Evolutionary conservation across 2,113 vertebrate species (phyloP).

Genomic region (Microcebus murinus): DNA sequence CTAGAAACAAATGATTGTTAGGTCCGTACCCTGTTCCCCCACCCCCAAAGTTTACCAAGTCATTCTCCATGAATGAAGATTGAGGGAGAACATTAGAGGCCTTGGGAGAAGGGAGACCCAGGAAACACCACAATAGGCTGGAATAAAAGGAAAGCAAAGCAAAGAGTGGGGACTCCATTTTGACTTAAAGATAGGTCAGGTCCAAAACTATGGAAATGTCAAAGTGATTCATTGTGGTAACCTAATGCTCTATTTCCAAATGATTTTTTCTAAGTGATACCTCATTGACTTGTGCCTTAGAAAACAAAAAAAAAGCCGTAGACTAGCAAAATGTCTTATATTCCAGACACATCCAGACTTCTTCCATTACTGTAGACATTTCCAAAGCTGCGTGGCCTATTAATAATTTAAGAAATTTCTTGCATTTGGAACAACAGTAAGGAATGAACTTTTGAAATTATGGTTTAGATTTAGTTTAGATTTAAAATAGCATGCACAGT

Average conservation of each 20-base stretch:
- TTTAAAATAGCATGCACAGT: neutral
- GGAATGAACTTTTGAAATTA: slow-evolving; percentile 12
- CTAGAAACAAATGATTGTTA: slow-evolving; percentile 1
- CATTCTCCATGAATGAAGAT: neutral
- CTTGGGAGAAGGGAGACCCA: neutral
- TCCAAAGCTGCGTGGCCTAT: neutral
- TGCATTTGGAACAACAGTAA: neutral
- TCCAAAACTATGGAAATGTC: neutral
- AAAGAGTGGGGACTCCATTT: neutral
- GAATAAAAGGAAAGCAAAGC: neutral
- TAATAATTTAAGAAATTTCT: neutral
- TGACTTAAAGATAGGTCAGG: neutral
- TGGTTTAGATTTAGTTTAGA: slow-evolving; percentile 23
- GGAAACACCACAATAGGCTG: neutral
- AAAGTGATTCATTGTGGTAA: neutral
- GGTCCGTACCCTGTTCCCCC: neutral
- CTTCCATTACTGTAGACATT: neutral
- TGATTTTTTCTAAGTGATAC: neutral
- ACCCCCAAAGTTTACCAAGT: neutral
- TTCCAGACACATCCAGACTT: neutral
- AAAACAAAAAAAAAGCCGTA: neutral
- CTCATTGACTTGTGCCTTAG: neutral
- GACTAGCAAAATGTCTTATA: neutral
- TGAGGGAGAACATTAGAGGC: neutral
- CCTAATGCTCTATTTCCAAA: neutral